Base-by-base conservation (phyloP, 2,888 invertebrate genomes). In the Lepidonotus clava region DNA sequence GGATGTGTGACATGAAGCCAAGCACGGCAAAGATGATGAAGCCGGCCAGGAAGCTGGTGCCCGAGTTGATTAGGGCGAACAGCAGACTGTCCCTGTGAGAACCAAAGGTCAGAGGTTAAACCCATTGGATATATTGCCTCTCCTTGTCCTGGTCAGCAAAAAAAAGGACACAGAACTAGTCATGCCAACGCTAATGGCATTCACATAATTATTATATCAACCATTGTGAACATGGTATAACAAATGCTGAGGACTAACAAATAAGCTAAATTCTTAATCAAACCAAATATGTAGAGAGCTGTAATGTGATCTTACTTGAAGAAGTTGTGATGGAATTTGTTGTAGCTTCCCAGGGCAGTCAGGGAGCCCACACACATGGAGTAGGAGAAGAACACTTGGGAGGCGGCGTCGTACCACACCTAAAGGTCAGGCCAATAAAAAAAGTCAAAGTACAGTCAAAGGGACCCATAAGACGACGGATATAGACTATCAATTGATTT, bases 351-450 rank as follows among this genome's bases (percentile, higher is more conserved):
- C 36, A 89, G 83, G 34, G 89, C 89, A 6, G 88, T 88, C 38
- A 96, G 94, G 34, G 95, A 95, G 36, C 95, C 95, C 0, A 95
- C 92, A 8, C 95, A 95, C 77, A 95, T 94, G 1, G 95, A 95
- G 89, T 95, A 95, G 1, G 95, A 95, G 91, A 95, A 96, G 91
- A 96, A 95, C 88, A 96, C 95, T 92, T 96, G 96, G 0, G 96
- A 96, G 2, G 95, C 95, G 14, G 95, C 95, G 87, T 96, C 96
- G 88, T 95, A 95, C 95, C 95, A 96, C 34, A 89, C 95, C 95
- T 95, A 90, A 83, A n/a, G n/a, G n/a, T n/a, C n/a, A n/a, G n/a
- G n/a, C n/a, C n/a, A n/a, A n/a, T n/a, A n/a, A n/a, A n/a, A n/a
- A n/a, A n/a, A n/a, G n/a, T n/a, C n/a, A n/a, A n/a, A n/a, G n/a